Evolutionary conservation across 2,113 vertebrate genomes (phyloP).

Genomic region (Aptenodytes patagonicus): DNA sequence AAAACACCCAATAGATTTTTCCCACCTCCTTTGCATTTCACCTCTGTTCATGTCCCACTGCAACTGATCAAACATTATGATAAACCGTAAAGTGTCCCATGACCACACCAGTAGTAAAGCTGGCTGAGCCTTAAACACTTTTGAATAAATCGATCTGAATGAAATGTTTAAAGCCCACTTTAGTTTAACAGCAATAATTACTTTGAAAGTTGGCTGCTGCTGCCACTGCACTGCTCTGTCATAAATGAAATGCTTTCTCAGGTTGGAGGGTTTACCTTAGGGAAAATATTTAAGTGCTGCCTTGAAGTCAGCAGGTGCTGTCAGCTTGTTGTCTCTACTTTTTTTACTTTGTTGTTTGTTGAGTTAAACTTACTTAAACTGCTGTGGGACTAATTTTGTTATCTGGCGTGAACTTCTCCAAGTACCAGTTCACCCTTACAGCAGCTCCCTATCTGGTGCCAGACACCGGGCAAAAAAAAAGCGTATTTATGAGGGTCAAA

Average conservation of each 20-base stretch:
- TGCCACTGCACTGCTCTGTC: neutral
- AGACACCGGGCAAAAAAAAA: neutral
- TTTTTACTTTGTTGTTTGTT: neutral
- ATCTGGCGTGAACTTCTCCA: neutral
- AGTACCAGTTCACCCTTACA: neutral
- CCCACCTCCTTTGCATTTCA: neutral
- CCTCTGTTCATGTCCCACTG: constrained; percentile 10
- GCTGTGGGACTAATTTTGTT: neutral
- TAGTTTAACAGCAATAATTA: constrained; percentile 50
- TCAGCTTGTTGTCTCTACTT: neutral
- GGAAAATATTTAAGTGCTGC: neutral
- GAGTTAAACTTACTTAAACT: neutral
- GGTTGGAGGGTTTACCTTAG: neutral
- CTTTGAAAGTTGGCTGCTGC: neutral
- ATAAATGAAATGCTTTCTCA: neutral
- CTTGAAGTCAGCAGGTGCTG: neutral
- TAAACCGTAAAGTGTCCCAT: constrained; percentile 23
- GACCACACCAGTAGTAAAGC: constrained; percentile 50
- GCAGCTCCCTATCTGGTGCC: neutral
- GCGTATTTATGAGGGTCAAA: neutral
- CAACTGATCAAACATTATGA: constrained; percentile 51
- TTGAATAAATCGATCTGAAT: constrained; percentile 68
- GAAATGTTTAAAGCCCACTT: constrained; percentile 59
- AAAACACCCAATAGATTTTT: neutral
- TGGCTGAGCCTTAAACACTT: constrained; percentile 67